Percentiles rank a stretch among this genome's conserved stretches.
Conservation (phyloP, 2,113 vertebrate genomes). For the Protomyctophum bolini region DNA sequence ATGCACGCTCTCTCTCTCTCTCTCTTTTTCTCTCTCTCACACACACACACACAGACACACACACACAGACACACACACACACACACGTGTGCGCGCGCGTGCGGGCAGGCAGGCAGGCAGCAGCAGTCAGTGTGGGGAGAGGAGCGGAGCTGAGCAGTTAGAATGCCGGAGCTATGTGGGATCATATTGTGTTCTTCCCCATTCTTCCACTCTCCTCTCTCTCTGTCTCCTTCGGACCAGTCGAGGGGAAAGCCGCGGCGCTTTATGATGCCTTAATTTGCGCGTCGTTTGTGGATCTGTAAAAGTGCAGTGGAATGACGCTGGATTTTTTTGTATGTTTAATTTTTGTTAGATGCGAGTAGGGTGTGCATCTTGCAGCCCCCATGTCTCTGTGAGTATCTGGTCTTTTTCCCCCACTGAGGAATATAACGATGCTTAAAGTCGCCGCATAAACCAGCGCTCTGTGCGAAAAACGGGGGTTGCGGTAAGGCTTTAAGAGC, state of each 20-base stretch:
- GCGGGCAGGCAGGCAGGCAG: slow-evolving; percentile 52
- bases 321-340: neutral
- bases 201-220: slow-evolving; percentile 19
- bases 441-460: slow-evolving; percentile 60
- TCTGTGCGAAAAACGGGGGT: slow-evolving; percentile 26
- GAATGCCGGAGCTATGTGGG: slow-evolving; percentile 64
- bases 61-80: slow-evolving; percentile 22
- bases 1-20: slow-evolving; percentile 30
- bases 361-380: slow-evolving; percentile 41
- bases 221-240: slow-evolving; percentile 19
- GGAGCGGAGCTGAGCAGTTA: slow-evolving; percentile 50
- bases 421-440: slow-evolving; percentile 49
- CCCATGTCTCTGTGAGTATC: slow-evolving; percentile 52
- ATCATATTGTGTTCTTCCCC: slow-evolving; percentile 15
- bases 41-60: slow-evolving; percentile 28
- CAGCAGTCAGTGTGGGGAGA: slow-evolving; percentile 54
- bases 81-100: slow-evolving; percentile 22
- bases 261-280: slow-evolving; percentile 46
- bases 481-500: slow-evolving; percentile 48
- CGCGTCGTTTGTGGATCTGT: slow-evolving; percentile 53
- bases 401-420: slow-evolving; percentile 51
- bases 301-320: slow-evolving; percentile 56
- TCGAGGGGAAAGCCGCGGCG: slow-evolving; percentile 24
- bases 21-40: slow-evolving; percentile 19
- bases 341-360: slow-evolving; percentile 29